Percentiles rank a stretch among this genome's conserved stretches.
phyloP scores from a whole-genome alignment of 2,888 invertebrate genomes.

The Nebria brevicollis region DNA sequence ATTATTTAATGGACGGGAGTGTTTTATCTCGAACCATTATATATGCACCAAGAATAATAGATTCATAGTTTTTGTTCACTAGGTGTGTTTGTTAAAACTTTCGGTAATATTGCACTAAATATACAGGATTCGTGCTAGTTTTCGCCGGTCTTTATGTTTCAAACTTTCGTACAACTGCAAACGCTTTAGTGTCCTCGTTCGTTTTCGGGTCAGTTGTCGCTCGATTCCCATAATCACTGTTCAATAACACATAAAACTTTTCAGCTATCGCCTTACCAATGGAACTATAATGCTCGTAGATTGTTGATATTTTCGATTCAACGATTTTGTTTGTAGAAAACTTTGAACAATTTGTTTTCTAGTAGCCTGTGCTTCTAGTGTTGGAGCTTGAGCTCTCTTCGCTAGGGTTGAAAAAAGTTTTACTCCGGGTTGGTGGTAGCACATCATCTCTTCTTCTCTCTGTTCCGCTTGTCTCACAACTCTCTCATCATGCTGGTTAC shows the following conservation, averaged over 20 bases:
- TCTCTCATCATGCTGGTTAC: background rate
- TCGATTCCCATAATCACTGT: constrained; percentile 32
- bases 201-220: constrained; percentile 17
- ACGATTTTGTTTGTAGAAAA: constrained; percentile 58
- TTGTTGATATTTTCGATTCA: constrained; percentile 55
- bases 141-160: background rate
- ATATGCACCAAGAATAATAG: background rate
- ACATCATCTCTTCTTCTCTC: constrained; percentile 31
- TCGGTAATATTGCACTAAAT: background rate
- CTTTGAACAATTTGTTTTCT: constrained; percentile 57
- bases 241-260: constrained; percentile 43
- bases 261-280: constrained; percentile 25
- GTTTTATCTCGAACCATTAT: no score
- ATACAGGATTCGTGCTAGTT: background rate
- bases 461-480: background rate
- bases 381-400: constrained; percentile 28
- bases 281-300: constrained; percentile 53
- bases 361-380: constrained; percentile 5
- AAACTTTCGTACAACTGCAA: background rate
- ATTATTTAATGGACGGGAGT: no score
- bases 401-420: constrained; percentile 30
- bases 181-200: background rate
- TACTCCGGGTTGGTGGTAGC: constrained; percentile 8
- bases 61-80: background rate
- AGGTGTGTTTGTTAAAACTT: background rate